Evolutionary conservation across 2,888 invertebrate genomes (phyloP).

Genomic region (Allolobophora icterica): DNA sequence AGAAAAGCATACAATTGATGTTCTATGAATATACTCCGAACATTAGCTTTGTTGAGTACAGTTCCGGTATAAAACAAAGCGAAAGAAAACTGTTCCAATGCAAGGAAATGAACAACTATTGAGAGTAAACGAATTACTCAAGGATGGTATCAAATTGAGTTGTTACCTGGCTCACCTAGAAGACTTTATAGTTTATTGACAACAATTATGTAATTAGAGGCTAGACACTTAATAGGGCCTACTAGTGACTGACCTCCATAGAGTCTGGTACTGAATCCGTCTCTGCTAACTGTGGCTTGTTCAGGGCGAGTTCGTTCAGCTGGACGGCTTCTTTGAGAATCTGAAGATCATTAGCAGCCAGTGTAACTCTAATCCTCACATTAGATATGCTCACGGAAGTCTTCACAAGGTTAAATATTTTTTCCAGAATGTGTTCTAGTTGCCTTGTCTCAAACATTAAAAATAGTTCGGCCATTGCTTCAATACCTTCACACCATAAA

Average conservation of each 20-base stretch:
- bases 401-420: not conserved
- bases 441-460: not conserved
- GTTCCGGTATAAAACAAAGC: too few species aligned
- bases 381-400: not conserved
- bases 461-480: not conserved
- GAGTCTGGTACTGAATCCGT: not conserved
- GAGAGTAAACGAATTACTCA: too few species aligned
- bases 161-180: not conserved
- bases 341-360: constrained; percentile 3
- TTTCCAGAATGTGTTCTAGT: not conserved
- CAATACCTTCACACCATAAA: not conserved
- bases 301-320: not conserved
- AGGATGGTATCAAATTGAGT: not conserved
- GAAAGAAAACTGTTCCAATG: too few species aligned
- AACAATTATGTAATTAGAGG: not conserved
- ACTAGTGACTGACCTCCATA: not conserved
- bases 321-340: constrained; percentile 7
- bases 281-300: not conserved
- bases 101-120: too few species aligned
- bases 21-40: too few species aligned
- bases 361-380: not conserved
- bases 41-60: too few species aligned
- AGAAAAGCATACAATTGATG: too few species aligned
- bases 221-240: not conserved
- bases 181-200: not conserved